Evolutionary conservation across 2,888 invertebrate species (phyloP), one percentile per base, ranked within the genome.

Genomic region (Fabriciana adippe): DNA sequence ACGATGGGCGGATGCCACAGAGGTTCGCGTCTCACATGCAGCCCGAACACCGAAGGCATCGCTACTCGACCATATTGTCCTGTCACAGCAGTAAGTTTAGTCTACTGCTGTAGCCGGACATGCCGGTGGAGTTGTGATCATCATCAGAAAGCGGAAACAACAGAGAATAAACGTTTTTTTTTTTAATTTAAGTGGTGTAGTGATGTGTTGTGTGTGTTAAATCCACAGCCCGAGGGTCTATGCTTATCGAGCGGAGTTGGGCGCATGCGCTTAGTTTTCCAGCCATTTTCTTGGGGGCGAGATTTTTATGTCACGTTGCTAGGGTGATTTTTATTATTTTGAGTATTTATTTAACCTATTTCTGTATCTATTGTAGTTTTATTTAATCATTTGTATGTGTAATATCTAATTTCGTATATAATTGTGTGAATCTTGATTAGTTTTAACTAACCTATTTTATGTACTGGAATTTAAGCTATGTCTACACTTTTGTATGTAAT

Each of bases 61-160:
- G 77, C 81, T 75, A 89, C 90, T 94, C 94, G 95, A 94, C 95
- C 96, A 97, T 97, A 97, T 97, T 97, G 97, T 97, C 97, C 97
- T 97, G 97, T 97, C 97, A 97, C 97, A 97, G 97, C 97, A 97
- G 97, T 97, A 97, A 95, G 95, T 93, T 71, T 77, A 90, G 84
- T 88, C 94, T 97, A 97, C 97, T 97, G 97, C 96, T 97, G 97
- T 95, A 95, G 94, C 96, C 95, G 97, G 97, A 97, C 97, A 97
- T 97, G 81, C 82, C 85, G 91, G 89, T 74, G 79, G 85, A 78
- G 85, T 61, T 21, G 61, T 53, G 50, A 41, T 11, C 5, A 35
- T 15, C 61, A 2, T 6, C 59, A 45, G 11, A 48, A 47, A 11
- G 21, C 26, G 48, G 31, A 59, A 59, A 6, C 15, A 35, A 16